Conservation (phyloP, 2,888 invertebrate genomes). For the Hirudinaria manillensis region DNA sequence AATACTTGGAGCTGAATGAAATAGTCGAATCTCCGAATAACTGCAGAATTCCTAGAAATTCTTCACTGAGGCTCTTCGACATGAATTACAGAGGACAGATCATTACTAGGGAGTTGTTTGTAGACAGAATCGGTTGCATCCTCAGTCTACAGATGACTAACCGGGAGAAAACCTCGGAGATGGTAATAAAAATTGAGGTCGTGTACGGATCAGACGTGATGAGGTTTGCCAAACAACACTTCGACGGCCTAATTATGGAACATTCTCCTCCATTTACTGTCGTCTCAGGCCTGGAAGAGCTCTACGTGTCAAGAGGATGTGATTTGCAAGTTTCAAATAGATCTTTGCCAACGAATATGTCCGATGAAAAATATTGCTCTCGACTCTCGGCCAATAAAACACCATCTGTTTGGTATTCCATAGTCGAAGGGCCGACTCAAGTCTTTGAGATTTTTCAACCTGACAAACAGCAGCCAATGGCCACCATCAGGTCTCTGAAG, state of each 20-base stretch:
- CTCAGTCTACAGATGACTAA: conserved; percentile 38
- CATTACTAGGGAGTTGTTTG: conserved; percentile 39
- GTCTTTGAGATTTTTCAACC: conserved; percentile 35
- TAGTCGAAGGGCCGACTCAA: conserved; percentile 30
- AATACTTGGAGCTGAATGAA: conserved; percentile 29
- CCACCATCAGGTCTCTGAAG: conserved; percentile 50
- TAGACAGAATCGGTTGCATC: conserved; percentile 37
- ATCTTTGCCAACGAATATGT: background rate
- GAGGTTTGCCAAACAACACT: conserved; percentile 34
- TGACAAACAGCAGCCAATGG: background rate
- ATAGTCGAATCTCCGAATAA: background rate
- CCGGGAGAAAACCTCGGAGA: conserved; percentile 32
- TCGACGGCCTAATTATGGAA: conserved; percentile 37
- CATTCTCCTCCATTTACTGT: conserved; percentile 32
- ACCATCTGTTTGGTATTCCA: conserved; percentile 30
- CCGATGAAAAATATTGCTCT: background rate
- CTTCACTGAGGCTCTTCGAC: conserved; percentile 30
- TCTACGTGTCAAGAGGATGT: conserved; percentile 27
- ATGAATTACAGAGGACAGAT: conserved; percentile 40
- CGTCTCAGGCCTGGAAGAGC: conserved; percentile 34
- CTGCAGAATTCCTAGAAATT: background rate
- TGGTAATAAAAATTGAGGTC: conserved; percentile 38
- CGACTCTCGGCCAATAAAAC: background rate
- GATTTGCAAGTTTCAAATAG: background rate
- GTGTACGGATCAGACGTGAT: conserved; percentile 32